Conservation (phyloP, 2,113 vertebrate species). For the Oxyura jamaicensis region DNA sequence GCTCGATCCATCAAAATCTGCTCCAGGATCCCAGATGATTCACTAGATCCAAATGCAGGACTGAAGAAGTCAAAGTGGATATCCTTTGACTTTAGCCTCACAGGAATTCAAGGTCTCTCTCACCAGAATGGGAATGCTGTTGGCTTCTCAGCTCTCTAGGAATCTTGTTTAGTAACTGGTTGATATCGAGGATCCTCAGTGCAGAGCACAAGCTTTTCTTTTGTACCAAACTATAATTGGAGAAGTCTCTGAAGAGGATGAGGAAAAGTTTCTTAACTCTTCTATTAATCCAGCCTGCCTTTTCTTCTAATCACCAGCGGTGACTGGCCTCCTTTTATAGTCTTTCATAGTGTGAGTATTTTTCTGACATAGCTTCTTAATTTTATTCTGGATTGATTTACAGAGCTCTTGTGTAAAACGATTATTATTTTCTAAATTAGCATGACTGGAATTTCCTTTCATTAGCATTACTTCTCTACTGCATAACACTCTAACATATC, state of each 20-base stretch:
- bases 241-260: neutral
- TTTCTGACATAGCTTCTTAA: neutral
- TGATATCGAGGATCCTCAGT: neutral
- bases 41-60: neutral
- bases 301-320: neutral
- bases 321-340: neutral
- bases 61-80: neutral
- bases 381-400: neutral
- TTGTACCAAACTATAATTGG: neutral
- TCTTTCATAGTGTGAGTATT: neutral
- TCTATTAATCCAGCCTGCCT: neutral
- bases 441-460: neutral
- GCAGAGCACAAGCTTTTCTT: too few species aligned
- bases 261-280: neutral
- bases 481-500: fast-evolving
- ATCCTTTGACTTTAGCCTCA: neutral
- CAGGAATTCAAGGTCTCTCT: neutral
- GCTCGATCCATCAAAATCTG: slow-evolving; percentile 61
- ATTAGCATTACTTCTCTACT: neutral
- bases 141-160: neutral
- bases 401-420: neutral
- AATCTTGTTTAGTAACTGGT: neutral
- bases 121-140: neutral
- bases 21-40: slow-evolving; percentile 39
- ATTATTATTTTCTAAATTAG: neutral